These are phyloP conservation scores for Nephrotoma guestfalica DNA, from an alignment of 2,888 invertebrate species.

Conservation along the genomic window DNA sequence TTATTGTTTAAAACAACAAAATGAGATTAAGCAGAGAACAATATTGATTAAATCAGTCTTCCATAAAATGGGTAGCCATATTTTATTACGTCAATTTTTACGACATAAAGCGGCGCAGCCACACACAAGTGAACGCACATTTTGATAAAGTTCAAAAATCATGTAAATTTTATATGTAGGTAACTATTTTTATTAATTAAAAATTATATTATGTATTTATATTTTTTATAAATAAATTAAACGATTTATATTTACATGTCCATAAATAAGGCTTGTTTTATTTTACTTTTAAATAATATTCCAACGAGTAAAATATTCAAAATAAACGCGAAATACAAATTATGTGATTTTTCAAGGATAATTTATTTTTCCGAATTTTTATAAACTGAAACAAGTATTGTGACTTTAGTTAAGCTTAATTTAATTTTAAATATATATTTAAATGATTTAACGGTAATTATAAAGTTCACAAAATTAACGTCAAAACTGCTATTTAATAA, in stretches of 20 bases:
- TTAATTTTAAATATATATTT: too few species aligned
- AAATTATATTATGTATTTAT: background rate
- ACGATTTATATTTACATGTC: background rate
- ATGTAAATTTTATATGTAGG: background rate
- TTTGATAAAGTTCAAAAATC: background rate
- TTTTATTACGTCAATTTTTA: background rate
- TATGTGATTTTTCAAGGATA: too few species aligned
- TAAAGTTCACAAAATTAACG: too few species aligned
- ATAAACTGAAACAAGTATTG: too few species aligned
- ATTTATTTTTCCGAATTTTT: too few species aligned
- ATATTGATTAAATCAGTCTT: background rate
- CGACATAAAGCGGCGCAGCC: background rate
- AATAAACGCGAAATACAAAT: too few species aligned
- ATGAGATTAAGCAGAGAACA: background rate
- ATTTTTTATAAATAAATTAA: background rate
- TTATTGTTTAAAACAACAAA: background rate
- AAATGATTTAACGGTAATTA: too few species aligned
- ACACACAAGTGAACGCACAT: background rate
- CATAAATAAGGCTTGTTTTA: too few species aligned
- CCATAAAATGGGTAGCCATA: background rate
- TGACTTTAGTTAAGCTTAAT: too few species aligned
- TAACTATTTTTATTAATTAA: background rate
- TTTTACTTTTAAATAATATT: too few species aligned
- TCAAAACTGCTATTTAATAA: too few species aligned
- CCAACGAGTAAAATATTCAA: too few species aligned